Evolutionary conservation across 2,888 invertebrate species (phyloP).

Genomic region (Ectemnius lituratus): DNA sequence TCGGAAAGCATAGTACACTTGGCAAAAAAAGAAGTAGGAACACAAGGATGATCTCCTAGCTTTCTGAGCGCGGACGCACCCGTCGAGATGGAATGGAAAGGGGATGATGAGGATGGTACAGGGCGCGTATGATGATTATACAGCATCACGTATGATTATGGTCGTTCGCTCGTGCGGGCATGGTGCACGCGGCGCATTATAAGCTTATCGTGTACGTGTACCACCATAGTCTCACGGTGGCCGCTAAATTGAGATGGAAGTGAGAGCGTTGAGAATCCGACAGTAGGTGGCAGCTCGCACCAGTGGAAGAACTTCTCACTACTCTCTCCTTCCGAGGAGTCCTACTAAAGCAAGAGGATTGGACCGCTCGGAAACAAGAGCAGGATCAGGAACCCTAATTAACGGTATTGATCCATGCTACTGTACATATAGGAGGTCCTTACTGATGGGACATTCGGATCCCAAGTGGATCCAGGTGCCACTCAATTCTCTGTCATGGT

Average conservation of each 20-base stretch:
- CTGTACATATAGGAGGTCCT: conserved; percentile 58
- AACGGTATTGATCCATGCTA: conserved; percentile 66
- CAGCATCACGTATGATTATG: conserved; percentile 63
- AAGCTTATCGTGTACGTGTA: conserved; percentile 62
- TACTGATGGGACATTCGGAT: conserved; percentile 51
- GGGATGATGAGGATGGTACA: conserved; percentile 22
- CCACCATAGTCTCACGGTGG: conserved; percentile 49
- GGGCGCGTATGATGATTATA: conserved; percentile 66
- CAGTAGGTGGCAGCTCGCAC: conserved; percentile 45
- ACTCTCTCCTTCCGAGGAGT: conserved; percentile 15
- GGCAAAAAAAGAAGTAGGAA: background rate
- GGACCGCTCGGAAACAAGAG: conserved; percentile 35
- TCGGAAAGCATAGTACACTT: too few relatives aligned
- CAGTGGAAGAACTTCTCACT: conserved; percentile 27
- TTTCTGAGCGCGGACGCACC: background rate
- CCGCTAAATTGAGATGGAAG: conserved; percentile 64
- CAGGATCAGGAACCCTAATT: conserved; percentile 66
- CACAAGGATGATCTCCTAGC: too few relatives aligned
- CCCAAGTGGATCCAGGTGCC: conserved; percentile 61
- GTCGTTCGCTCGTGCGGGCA: conserved; percentile 56
- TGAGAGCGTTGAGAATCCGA: conserved; percentile 32
- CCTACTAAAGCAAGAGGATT: conserved; percentile 35
- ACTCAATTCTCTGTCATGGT: background rate
- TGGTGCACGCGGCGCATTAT: conserved; percentile 56
- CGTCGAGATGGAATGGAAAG: conserved; percentile 26